A percentile compares a stretch with the other conserved stretches of the same genome.
These are phyloP conservation scores for Callocephalon fimbriatum DNA, from an alignment of 2,113 vertebrate species.

Conservation along the genomic window DNA sequence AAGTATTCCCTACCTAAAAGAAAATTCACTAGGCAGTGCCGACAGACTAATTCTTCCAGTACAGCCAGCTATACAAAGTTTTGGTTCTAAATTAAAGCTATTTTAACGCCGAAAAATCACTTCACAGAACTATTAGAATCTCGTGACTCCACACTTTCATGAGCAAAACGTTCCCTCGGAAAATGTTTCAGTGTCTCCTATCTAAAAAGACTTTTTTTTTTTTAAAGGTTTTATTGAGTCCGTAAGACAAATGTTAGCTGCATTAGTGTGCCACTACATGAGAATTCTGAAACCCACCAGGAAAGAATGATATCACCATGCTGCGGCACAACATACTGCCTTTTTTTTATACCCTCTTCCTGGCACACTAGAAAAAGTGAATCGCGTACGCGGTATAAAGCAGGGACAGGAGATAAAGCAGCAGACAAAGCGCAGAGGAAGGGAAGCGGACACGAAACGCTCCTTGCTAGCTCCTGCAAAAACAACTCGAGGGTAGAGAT, in stretches of 20 bases:
- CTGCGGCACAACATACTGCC: background rate
- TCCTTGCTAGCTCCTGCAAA: rapidly evolving
- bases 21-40: background rate
- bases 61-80: background rate
- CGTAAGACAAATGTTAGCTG: rapidly evolving
- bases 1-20: background rate
- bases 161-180: background rate
- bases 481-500: rapidly evolving
- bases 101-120: background rate
- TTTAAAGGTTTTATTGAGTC: background rate
- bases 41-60: background rate
- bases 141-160: background rate
- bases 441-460: background rate
- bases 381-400: background rate
- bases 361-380: background rate
- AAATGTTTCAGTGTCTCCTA: background rate
- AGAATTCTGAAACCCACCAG: background rate
- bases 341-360: background rate
- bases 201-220: background rate
- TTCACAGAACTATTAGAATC: background rate
- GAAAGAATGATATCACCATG: background rate
- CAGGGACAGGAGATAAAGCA: rapidly evolving
- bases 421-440: background rate
- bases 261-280: rapidly evolving
- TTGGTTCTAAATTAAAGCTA: background rate